A percentile compares a stretch with the other conserved stretches of the same genome.
Evolutionary conservation across 2,113 vertebrate genomes (phyloP).

Genomic region (Lamprologus tigripictilis): DNA sequence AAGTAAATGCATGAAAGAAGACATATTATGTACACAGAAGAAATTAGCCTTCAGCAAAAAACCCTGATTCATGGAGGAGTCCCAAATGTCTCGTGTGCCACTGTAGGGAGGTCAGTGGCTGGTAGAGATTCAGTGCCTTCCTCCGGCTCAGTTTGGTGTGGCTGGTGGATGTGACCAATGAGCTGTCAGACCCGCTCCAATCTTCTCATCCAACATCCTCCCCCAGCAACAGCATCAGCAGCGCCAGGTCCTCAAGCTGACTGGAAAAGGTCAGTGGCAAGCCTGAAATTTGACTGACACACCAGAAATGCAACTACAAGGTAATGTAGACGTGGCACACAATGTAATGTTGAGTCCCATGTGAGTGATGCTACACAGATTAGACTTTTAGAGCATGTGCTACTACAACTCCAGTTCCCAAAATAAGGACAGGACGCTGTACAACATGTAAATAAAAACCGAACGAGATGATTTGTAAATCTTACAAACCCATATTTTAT

Average conservation of each 20-base stretch:
- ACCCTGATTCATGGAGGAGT: background rate
- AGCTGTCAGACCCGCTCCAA: slow-evolving; percentile 26
- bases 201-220: background rate
- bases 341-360: background rate
- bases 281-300: background rate
- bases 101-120: background rate
- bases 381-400: background rate
- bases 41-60: background rate
- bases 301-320: background rate
- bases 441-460: background rate
- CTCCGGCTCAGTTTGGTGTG: background rate
- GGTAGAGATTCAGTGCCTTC: background rate
- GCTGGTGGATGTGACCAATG: slow-evolving; percentile 23
- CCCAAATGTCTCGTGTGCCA: background rate
- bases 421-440: background rate
- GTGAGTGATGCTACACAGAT: background rate
- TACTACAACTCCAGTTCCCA: background rate
- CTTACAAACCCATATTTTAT: background rate
- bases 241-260: background rate
- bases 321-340: background rate
- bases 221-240: slow-evolving; percentile 1
- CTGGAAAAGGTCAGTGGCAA: slow-evolving; percentile 20
- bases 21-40: background rate
- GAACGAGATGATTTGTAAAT: background rate
- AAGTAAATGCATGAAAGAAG: background rate